A percentile compares a stretch with the other conserved stretches of the same genome.
Conservation (phyloP, 1,140 invertebrate species). For the Drosophila lini region DNA sequence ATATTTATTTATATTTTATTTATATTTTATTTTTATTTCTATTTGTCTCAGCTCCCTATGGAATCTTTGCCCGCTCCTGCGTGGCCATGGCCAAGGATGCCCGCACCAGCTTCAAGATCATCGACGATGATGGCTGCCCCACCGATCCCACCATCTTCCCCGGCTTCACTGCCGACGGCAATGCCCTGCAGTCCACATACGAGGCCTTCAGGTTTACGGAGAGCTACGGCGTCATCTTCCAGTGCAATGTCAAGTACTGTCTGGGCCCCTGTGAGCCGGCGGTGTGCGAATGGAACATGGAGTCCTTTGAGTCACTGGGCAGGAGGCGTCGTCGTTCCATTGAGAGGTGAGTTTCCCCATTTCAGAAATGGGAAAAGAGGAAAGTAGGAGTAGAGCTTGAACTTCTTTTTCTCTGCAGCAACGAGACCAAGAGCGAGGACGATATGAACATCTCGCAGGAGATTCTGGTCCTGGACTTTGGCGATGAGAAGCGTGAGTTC, state of each 20-base stretch:
- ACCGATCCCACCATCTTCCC: constrained; percentile 97
- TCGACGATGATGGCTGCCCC: constrained; percentile 97
- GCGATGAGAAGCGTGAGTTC: constrained; percentile 94
- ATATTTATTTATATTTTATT: neutral
- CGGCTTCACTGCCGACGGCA: constrained; percentile 93
- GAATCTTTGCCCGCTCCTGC: constrained; percentile 97
- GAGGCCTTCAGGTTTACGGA: constrained; percentile 98
- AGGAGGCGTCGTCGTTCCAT: constrained; percentile 93
- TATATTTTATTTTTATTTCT: constrained; percentile 19
- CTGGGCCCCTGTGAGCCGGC: constrained; percentile 96
- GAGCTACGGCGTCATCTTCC: constrained; percentile 98
- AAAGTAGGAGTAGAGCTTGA: no score
- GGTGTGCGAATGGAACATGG: constrained; percentile 94
- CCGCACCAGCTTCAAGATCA: constrained; percentile 97
- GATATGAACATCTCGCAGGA: constrained; percentile 97
- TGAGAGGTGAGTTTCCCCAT: constrained; percentile 59
- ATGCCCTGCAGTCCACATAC: constrained; percentile 95
- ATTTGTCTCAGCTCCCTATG: constrained; percentile 90
- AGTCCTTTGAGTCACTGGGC: constrained; percentile 95
- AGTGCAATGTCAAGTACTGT: constrained; percentile 98
- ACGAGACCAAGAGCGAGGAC: constrained; percentile 88
- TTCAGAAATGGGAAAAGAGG: neutral
- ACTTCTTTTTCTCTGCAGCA: constrained; percentile 57
- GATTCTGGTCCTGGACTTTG: constrained; percentile 95
- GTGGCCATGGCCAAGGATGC: constrained; percentile 98